A percentile compares a stretch with the other conserved stretches of the same genome.
phyloP scores from a whole-genome alignment of 92 coral and sea anemone species.

The Porites divaricata region DNA sequence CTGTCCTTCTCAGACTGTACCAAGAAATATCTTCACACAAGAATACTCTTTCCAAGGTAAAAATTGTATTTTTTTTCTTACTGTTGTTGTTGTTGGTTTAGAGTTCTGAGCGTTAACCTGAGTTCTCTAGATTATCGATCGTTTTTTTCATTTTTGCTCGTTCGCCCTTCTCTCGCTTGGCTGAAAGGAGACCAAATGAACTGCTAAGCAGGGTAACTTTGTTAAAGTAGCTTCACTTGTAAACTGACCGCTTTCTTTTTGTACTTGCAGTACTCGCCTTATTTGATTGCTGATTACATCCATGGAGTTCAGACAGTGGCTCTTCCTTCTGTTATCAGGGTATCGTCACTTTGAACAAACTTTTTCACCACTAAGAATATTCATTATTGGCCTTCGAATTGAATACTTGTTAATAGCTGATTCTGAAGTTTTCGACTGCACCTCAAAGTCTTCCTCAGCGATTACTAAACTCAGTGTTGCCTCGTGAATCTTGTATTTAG shows the following conservation, averaged over 20 bases:
- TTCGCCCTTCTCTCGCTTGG: too few relatives aligned
- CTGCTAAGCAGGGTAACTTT: too few relatives aligned
- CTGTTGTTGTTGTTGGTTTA: neutral
- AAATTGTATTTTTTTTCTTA: neutral
- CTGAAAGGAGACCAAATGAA: too few relatives aligned
- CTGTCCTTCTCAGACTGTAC: constrained; percentile 66
- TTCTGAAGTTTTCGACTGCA: too few relatives aligned
- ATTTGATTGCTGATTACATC: constrained; percentile 77
- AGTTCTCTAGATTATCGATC: too few relatives aligned
- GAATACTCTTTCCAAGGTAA: constrained; percentile 80
- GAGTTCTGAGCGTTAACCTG: neutral
- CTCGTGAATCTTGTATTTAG: too few relatives aligned
- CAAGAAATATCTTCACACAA: constrained; percentile 90
- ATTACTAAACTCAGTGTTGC: too few relatives aligned
- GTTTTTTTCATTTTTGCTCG: too few relatives aligned
- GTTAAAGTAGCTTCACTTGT: neutral
- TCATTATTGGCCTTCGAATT: too few relatives aligned
- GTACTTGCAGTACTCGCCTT: constrained; percentile 77
- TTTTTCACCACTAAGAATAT: too few relatives aligned
- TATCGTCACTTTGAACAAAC: neutral
- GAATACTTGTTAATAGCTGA: too few relatives aligned
- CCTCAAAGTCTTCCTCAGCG: too few relatives aligned
- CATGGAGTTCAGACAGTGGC: constrained; percentile 56
- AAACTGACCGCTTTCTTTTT: neutral
- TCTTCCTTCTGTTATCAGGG: constrained; percentile 69